These are phyloP conservation scores for Crotalus horridus DNA, from an alignment of 2,113 vertebrate genomes.

Conservation along the genomic window DNA sequence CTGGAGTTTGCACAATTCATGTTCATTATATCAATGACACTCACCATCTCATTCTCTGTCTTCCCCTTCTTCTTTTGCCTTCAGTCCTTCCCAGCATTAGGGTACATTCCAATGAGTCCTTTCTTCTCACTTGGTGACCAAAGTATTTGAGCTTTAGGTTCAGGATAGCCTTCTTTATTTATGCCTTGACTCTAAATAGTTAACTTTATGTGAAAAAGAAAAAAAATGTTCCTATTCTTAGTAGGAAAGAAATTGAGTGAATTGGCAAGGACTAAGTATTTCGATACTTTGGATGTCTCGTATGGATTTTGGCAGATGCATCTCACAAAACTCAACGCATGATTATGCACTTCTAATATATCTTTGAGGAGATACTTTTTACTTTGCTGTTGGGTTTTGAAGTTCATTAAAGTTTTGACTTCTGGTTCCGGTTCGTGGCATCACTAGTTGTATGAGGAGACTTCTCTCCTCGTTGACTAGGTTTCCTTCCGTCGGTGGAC, in stretches of 20 bases:
- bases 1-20: background rate
- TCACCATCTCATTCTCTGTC: background rate
- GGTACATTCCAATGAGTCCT: background rate
- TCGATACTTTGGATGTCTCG: background rate
- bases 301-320: background rate
- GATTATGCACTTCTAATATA: background rate
- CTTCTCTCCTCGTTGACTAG: too few species aligned
- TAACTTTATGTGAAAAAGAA: background rate
- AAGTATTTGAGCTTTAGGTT: background rate
- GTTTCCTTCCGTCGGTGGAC: too few species aligned
- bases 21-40: background rate
- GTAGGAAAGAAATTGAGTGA: background rate
- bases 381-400: background rate
- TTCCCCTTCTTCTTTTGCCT: background rate
- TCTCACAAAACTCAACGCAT: background rate
- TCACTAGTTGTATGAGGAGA: too few species aligned
- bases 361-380: background rate
- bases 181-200: background rate
- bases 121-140: background rate
- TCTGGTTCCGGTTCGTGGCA: too few species aligned
- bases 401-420: background rate
- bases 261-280: background rate
- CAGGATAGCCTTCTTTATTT: background rate
- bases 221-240: background rate
- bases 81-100: background rate